Conservation (phyloP, 2,113 vertebrate species). For the Lynx canadensis region DNA sequence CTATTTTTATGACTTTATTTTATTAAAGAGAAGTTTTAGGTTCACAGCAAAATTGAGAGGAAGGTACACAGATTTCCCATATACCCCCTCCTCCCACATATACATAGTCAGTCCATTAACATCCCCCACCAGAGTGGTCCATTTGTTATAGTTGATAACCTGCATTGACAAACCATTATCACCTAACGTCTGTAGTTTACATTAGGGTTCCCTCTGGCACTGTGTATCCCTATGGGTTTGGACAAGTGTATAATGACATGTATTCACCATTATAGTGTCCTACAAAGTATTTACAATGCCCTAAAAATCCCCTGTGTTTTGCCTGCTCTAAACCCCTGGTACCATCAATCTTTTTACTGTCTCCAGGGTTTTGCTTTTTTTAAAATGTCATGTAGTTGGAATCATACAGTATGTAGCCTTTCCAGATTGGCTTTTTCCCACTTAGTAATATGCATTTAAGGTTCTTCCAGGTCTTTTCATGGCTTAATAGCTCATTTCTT, state of each 20-base stretch:
- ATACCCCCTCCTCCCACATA: background rate
- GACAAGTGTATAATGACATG: background rate
- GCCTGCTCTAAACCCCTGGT: background rate
- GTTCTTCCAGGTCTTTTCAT: background rate
- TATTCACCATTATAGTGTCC: background rate
- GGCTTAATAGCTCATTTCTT: background rate
- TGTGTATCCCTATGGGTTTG: background rate
- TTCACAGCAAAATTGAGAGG: background rate
- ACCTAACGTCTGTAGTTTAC: background rate
- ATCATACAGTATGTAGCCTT: background rate
- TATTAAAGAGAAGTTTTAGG: background rate
- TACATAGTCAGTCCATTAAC: background rate
- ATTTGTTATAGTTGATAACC: background rate
- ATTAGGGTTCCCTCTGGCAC: background rate
- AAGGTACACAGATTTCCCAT: background rate
- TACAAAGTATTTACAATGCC: background rate
- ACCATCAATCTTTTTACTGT: background rate
- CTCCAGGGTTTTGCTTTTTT: background rate
- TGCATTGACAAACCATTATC: background rate
- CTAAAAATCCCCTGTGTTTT: background rate
- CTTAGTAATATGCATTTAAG: background rate
- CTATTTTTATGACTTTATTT: background rate
- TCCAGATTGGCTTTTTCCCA: background rate
- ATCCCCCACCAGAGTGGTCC: background rate
- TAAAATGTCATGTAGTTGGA: background rate